These are phyloP conservation scores for Apostichopus japonicus DNA, from an alignment of 35 echinoderm and acorn worm species.

Conservation along the genomic window DNA sequence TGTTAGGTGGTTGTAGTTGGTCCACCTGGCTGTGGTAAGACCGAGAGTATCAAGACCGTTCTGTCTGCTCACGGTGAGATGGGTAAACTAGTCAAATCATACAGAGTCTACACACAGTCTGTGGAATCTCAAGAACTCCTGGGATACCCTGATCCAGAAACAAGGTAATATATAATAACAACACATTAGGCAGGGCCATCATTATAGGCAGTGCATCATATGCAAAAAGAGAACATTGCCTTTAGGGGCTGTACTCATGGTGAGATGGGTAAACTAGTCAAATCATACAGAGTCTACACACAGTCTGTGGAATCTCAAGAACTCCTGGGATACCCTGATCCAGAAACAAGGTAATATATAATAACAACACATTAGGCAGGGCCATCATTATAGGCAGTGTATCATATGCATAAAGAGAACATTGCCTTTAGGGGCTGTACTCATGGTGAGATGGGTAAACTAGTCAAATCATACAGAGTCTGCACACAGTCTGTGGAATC, in stretches of 20 bases:
- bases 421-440: too few species aligned
- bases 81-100: conserved; percentile 78
- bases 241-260: conserved; percentile 1
- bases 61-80: conserved; percentile 78
- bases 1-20: conserved; percentile 81
- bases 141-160: conserved; percentile 76
- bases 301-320: conserved; percentile 90
- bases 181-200: too few species aligned
- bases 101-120: conserved; percentile 84
- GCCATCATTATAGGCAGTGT: neutral
- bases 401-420: too few species aligned
- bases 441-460: conserved; percentile 86
- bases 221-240: too few species aligned
- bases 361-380: neutral
- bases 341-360: conserved; percentile 69
- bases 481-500: conserved; percentile 92
- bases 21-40: conserved; percentile 94
- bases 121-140: conserved; percentile 90
- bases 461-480: conserved; percentile 75
- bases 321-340: conserved; percentile 80
- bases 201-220: too few species aligned
- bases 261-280: conserved; percentile 84
- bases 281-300: conserved; percentile 79
- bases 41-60: conserved; percentile 91
- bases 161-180: conserved; percentile 54